Evolutionary conservation across 1,140 invertebrate genomes (phyloP).

Genomic region (Cyphomyrmex costatus): DNA sequence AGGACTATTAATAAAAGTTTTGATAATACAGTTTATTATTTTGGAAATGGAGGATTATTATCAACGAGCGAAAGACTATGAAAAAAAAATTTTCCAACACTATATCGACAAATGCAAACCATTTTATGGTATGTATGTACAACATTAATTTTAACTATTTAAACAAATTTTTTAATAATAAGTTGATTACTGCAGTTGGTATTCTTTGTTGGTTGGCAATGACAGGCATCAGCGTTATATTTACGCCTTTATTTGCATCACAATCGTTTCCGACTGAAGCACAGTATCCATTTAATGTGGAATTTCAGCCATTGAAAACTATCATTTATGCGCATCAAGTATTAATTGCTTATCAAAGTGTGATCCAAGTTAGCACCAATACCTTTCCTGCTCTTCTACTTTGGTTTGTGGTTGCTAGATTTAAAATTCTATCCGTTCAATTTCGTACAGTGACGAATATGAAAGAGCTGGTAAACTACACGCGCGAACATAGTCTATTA

Average conservation of each 20-base stretch:
- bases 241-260: conserved; percentile 66
- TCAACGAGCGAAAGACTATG: conserved; percentile 35
- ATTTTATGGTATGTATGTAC: conserved; percentile 59
- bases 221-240: conserved; percentile 58
- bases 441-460: conserved; percentile 17
- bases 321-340: conserved; percentile 45
- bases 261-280: conserved; percentile 39
- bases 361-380: conserved; percentile 37
- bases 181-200: conserved; percentile 2
- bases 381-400: conserved; percentile 45
- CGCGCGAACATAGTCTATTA: conserved; percentile 48
- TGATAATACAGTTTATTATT: conserved; percentile 31
- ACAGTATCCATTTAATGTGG: conserved; percentile 45
- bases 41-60: conserved; percentile 71
- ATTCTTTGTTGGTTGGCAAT: conserved; percentile 23
- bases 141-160: not conserved
- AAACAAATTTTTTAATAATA: not conserved
- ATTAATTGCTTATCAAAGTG: conserved; percentile 13
- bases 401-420: conserved; percentile 57
- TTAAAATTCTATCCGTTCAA: conserved; percentile 54
- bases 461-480: conserved; percentile 1
- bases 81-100: conserved; percentile 64
- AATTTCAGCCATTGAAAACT: conserved; percentile 29
- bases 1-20: conserved; percentile 6
- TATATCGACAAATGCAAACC: conserved; percentile 63